Evolutionary conservation across 2,888 invertebrate genomes (phyloP).

Genomic region (Diaperis boleti): DNA sequence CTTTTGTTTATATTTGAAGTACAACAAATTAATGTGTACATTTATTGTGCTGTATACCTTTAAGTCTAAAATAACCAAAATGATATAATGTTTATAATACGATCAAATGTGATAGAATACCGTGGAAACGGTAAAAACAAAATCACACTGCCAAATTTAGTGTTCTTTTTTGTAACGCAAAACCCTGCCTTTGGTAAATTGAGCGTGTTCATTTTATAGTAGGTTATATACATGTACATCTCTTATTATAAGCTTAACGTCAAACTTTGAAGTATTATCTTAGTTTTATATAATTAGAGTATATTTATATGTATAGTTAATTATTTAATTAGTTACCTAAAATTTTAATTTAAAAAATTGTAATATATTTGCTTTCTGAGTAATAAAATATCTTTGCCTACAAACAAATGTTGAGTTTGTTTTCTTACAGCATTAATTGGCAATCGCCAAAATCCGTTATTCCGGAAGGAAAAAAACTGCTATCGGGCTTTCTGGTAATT

Average conservation of each 20-base stretch:
- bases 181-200: conserved; percentile 21
- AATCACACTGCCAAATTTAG: conserved; percentile 52
- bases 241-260: conserved; percentile 15
- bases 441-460: no score
- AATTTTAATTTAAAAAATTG: conserved; percentile 49
- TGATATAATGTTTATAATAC: conserved; percentile 13
- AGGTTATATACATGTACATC: neutral
- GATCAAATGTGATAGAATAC: conserved; percentile 48
- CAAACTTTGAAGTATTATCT: conserved; percentile 39
- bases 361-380: conserved; percentile 49
- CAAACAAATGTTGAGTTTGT: no score
- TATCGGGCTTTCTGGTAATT: no score
- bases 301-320: conserved; percentile 53
- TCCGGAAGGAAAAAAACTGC: no score
- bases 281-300: conserved; percentile 36
- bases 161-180: conserved; percentile 39
- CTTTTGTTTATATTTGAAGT: neutral
- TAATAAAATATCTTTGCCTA: conserved; percentile 35
- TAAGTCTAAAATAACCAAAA: neutral
- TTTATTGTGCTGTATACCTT: neutral
- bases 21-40: neutral
- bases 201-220: conserved; percentile 35
- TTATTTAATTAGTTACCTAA: conserved; percentile 57
- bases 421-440: no score
- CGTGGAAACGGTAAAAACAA: conserved; percentile 44